Conservation (phyloP, 64 coral and sea anemone genomes). For the Pocillopora damicornis region DNA sequence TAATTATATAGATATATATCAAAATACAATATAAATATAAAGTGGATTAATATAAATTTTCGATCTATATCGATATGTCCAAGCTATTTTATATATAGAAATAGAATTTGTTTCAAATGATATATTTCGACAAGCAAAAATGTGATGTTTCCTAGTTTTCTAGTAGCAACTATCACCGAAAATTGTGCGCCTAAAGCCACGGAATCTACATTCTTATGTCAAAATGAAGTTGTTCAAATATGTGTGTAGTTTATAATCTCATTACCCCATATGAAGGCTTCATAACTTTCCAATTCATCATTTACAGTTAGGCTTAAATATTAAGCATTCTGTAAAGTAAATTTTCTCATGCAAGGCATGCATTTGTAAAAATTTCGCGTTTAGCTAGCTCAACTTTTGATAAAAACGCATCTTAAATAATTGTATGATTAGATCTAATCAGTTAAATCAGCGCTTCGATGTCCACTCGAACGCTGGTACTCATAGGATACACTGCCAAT, state of each 20-base stretch:
- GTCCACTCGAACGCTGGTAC: conserved; percentile 1
- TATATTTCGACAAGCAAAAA: not conserved
- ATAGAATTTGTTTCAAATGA: not conserved
- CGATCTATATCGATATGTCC: too few relatives aligned
- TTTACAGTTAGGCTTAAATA: not conserved
- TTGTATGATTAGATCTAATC: not conserved
- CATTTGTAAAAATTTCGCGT: too few relatives aligned
- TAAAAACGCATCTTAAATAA: not conserved
- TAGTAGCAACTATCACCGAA: not conserved
- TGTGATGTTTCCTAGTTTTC: not conserved
- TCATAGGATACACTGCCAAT: not conserved
- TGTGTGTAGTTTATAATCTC: too few relatives aligned
- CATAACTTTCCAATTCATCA: not conserved
- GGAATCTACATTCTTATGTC: not conserved
- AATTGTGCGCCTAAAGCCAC: not conserved
- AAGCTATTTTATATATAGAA: not conserved
- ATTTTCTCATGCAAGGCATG: not conserved
- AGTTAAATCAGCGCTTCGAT: conserved; percentile 34
- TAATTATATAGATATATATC: too few relatives aligned
- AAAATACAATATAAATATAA: not conserved
- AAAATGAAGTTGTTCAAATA: too few relatives aligned
- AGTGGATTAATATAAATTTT: not conserved
- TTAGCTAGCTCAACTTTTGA: too few relatives aligned
- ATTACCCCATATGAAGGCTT: not conserved
- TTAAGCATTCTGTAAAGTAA: not conserved